Percentiles rank a stretch among this genome's conserved stretches.
phyloP scores from a whole-genome alignment of 1,140 invertebrate species.

The Drosophila sproati region DNA sequence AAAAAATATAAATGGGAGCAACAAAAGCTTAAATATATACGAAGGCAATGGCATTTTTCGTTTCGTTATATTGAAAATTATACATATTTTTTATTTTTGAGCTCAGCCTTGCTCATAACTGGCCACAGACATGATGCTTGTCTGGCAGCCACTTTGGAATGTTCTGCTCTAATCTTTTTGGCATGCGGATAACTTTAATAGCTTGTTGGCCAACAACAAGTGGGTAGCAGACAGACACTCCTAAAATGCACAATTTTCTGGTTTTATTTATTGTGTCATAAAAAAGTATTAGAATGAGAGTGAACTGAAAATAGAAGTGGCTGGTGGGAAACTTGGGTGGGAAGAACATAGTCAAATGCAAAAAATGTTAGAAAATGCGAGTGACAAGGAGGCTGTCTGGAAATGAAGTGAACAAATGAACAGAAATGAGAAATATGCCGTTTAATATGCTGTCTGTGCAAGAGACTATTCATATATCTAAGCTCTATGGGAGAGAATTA shows the following conservation, averaged over 20 bases:
- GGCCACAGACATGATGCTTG: constrained; percentile 10
- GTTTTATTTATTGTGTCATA: constrained; percentile 12
- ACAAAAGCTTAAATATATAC: constrained; percentile 46
- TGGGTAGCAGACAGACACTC: constrained; percentile 17
- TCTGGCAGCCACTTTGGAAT: constrained; percentile 17
- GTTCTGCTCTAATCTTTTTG: constrained; percentile 14
- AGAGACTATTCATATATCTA: too few relatives aligned
- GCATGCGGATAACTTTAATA: constrained; percentile 12
- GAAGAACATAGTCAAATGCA: background rate
- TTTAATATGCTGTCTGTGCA: too few relatives aligned
- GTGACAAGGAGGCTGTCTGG: too few relatives aligned
- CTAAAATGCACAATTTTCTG: constrained; percentile 6
- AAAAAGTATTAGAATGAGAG: constrained; percentile 10
- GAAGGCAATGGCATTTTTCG: constrained; percentile 59
- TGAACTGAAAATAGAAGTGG: constrained; percentile 18
- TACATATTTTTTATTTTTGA: constrained; percentile 14
- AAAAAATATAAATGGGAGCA: constrained; percentile 12
- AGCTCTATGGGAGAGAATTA: background rate
- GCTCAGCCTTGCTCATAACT: background rate
- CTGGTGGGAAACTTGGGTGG: background rate
- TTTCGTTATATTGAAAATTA: constrained; percentile 38
- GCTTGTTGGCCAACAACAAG: background rate
- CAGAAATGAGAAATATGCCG: too few relatives aligned
- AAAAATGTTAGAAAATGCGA: background rate
- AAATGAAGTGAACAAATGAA: too few relatives aligned